phyloP scores from a whole-genome alignment of 2,888 invertebrate species.

The Pristionchus fissidentatus region DNA sequence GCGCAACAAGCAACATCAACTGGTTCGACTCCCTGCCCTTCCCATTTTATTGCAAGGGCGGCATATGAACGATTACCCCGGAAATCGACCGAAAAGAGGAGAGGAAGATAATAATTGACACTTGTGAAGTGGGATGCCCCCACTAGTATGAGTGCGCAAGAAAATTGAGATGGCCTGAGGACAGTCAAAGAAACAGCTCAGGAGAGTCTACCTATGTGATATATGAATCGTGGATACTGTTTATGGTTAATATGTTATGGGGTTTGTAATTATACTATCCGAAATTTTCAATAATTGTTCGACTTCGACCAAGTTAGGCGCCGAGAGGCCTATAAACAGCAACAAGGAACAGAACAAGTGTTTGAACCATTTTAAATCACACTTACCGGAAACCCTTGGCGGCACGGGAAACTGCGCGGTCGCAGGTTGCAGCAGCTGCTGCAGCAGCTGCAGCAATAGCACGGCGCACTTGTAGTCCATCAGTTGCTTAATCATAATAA shows the following conservation, averaged over 20 bases:
- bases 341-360: too few relatives aligned
- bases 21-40: conserved; percentile 33
- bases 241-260: too few relatives aligned
- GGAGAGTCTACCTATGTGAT: too few relatives aligned
- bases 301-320: too few relatives aligned
- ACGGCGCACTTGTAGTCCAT: not conserved
- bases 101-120: conserved; percentile 14
- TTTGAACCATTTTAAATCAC: not conserved
- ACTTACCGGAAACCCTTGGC: conserved; percentile 11
- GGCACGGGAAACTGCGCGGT: not conserved
- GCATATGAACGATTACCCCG: not conserved
- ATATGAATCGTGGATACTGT: too few relatives aligned
- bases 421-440: not conserved
- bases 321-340: too few relatives aligned
- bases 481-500: not conserved
- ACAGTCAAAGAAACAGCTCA: not conserved
- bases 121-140: conserved; percentile 7
- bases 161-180: not conserved
- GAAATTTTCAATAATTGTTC: too few relatives aligned
- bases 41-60: conserved; percentile 27
- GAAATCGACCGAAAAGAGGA: not conserved
- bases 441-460: not conserved
- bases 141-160: not conserved
- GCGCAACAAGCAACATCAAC: not conserved
- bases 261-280: too few relatives aligned